phyloP scores from a whole-genome alignment of 92 coral and sea anemone species.

The Phenganax marumi region DNA sequence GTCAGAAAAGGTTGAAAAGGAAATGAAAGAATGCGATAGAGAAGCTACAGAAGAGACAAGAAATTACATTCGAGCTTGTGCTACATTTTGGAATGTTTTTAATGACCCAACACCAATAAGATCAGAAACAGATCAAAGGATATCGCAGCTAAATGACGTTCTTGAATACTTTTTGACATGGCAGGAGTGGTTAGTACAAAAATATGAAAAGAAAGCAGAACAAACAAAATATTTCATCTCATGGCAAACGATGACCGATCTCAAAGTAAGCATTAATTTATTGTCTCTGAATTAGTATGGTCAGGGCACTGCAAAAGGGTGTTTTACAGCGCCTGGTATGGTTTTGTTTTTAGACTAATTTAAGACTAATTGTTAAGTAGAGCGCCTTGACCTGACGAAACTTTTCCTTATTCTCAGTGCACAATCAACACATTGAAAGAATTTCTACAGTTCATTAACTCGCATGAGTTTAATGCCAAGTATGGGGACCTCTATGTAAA shows the following conservation, averaged over 20 bases:
- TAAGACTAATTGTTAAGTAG: too few species aligned
- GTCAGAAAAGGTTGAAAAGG: conserved; percentile 38
- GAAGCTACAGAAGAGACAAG: conserved; percentile 44
- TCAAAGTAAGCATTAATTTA: conserved; percentile 34
- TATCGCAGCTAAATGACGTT: conserved; percentile 38
- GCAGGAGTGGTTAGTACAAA: conserved; percentile 30
- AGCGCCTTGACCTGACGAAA: neutral
- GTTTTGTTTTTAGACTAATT: too few species aligned
- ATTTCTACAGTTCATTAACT: conserved; percentile 33
- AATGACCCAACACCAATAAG: conserved; percentile 51
- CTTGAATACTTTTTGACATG: conserved; percentile 40
- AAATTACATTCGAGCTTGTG: conserved; percentile 35
- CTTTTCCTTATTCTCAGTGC: conserved; percentile 21
- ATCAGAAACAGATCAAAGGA: conserved; percentile 18
- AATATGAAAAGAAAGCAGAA: conserved; percentile 41
- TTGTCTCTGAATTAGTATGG: neutral
- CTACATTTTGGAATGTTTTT: conserved; percentile 54
- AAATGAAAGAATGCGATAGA: conserved; percentile 45
- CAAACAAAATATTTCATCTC: conserved; percentile 50
- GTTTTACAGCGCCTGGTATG: too few species aligned
- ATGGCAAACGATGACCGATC: conserved; percentile 65
- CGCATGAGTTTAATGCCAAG: conserved; percentile 41
- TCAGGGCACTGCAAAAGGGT: too few species aligned
- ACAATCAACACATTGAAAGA: conserved; percentile 53
- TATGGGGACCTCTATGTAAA: conserved; percentile 52